Evolutionary conservation across 2,888 invertebrate genomes (phyloP).

Genomic region (Acrobasis consociella): DNA sequence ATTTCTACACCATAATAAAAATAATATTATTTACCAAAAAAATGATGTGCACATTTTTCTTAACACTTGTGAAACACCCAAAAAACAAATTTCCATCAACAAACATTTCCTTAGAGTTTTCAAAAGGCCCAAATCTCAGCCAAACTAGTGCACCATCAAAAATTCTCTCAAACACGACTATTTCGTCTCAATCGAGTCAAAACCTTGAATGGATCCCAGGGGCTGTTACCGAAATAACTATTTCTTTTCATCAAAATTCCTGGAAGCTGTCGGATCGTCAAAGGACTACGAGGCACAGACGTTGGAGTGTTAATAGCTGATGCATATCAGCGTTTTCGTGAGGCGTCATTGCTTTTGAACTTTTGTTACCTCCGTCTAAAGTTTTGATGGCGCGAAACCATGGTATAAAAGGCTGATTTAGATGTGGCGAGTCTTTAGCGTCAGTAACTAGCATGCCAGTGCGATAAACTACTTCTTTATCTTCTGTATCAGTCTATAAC

Average conservation of each 20-base stretch:
- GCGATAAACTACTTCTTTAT: too few relatives aligned
- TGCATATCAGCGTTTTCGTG: conserved; percentile 34
- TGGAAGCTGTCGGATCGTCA: conserved; percentile 30
- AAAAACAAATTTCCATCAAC: too few relatives aligned
- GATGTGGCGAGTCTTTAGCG: too few relatives aligned
- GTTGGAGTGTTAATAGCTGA: conserved; percentile 36
- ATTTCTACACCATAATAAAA: too few relatives aligned
- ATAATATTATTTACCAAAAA: too few relatives aligned
- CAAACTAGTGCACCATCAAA: conserved; percentile 17
- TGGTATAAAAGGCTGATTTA: conserved; percentile 14
- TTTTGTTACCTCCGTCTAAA: conserved; percentile 21
- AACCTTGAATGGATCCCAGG: conserved; percentile 24
- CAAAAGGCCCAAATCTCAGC: neutral
- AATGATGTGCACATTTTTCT: too few relatives aligned
- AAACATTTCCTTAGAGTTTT: neutral
- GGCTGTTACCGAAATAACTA: conserved; percentile 33
- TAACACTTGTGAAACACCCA: too few relatives aligned
- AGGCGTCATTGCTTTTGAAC: conserved; percentile 24
- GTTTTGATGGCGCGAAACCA: conserved; percentile 23
- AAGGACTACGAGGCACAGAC: conserved; percentile 29
- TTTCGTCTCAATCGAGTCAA: conserved; percentile 23
- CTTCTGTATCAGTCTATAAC: too few relatives aligned
- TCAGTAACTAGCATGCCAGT: too few relatives aligned
- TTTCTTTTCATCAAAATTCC: conserved; percentile 38
- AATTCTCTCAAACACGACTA: conserved; percentile 21